Evolutionary conservation across 2,113 vertebrate genomes (phyloP), one percentile per base, ranked within the genome.

Genomic region (Alosa alosa): DNA sequence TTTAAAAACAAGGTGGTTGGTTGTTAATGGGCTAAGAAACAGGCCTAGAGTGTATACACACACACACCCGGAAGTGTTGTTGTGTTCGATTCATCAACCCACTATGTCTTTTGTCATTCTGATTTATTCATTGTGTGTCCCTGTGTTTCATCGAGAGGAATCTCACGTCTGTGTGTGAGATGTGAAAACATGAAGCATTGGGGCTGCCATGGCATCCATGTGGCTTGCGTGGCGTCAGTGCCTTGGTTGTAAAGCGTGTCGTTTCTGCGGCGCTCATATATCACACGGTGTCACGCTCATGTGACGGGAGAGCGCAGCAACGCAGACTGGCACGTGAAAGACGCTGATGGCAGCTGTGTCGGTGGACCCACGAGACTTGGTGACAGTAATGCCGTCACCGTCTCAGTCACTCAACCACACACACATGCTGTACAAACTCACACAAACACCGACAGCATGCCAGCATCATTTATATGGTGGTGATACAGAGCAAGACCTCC

Each of bases 311-410:
- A 41, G 72, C 20, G 64, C 45, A n/a, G 6, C 72, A 89, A 93
- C 91, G 88, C 91, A 88, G 90, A 93, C 91, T 95, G 94, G 94
- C 94, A 94, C 91, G 93, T 93, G 93, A 94, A 94, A 95, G 93
- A 95, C 92, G 94, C 94, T 94, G 92, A 92, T 89, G 91, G 94
- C 93, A 89, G 92, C 93, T 0, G 81, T 88, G 88, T 88, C 93
- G 92, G 88, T 89, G 90, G 89, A 90, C 90, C 92, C 72, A 45
- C 31, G 68, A 84, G 64, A 95, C 92, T 90, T 93, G 91, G 93
- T 96, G 93, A 96, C 94, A 94, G 92, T 94, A 94, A 95, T 93
- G 92, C 90, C 95, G 92, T 1, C 25, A 31, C 25, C 50, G 41
- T 18, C 2, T 39, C n/a, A 83, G 11, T 47, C 64, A 83, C 15